Base-by-base conservation (phyloP, 2,113 vertebrate genomes). In the Corythaixoides concolor region DNA sequence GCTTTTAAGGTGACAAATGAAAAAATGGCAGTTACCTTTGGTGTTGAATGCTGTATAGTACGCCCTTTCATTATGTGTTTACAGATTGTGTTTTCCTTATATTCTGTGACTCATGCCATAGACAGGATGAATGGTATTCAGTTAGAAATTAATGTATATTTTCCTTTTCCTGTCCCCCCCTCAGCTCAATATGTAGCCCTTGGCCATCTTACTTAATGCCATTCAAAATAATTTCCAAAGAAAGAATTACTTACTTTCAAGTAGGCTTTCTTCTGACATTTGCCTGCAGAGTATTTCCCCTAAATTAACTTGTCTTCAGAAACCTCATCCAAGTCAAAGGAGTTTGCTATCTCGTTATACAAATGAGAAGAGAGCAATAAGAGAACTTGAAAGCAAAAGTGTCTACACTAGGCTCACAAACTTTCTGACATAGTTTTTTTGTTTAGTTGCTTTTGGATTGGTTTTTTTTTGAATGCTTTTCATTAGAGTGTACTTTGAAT, bases 261-360 rank as follows among this genome's bases (percentile, higher is more conserved):
- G 8, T 33, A 30, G 20, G 5, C 20, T 93, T 68, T 45, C 37
- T 70, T 43, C 6, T 33, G 26, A 53, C 5, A 58, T 58, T 73
- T 74, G 6, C 5, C 14, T 64, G 7, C 43, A 43, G 3, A 68
- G 1, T 43, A 27, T 32, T 84, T 85, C 2, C 7, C 11, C 22
- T 1, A 89, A 55, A 43, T 76, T 41, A 53, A 45, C 8, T 74
- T 64, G 18, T 8, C 9, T 68, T 50, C 52, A 49, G 52, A 78
- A 92, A 62, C 2, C 0, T 0, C 77, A 32, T 43, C 8, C 5
- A 66, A 19, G 5, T 21, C 26, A 59, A 12, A 67, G 16, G 2
- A 60, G 6, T n/a, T 33, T 89, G 3, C 1, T 62, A 35, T 32
- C 4, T 1, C 1, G 1, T 74, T 81, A 81, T 43, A 56, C 19